A percentile compares a stretch with the other conserved stretches of the same genome.
Evolutionary conservation across 2,113 vertebrate genomes (phyloP).

Genomic region (Cygnus buccinator): DNA sequence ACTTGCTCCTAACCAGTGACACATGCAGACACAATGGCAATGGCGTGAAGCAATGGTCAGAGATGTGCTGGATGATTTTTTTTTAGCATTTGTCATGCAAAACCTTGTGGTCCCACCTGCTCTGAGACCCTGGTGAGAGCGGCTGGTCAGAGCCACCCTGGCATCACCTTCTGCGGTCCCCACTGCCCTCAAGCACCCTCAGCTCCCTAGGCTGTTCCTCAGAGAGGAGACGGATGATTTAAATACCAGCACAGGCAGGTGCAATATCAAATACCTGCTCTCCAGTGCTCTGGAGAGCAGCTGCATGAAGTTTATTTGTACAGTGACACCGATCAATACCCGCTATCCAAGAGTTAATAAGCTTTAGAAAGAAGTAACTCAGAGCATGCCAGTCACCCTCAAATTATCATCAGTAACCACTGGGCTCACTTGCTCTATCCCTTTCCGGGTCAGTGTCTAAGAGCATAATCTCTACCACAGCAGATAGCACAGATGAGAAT

Average conservation of each 20-base stretch:
- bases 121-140: background rate
- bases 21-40: background rate
- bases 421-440: background rate
- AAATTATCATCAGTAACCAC: background rate
- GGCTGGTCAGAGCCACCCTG: background rate
- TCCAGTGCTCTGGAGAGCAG: background rate
- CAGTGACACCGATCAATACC: background rate
- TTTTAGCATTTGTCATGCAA: background rate
- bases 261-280: background rate
- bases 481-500: background rate
- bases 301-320: background rate
- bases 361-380: background rate
- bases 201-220: background rate
- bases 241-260: background rate
- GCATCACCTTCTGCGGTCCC: rapidly evolving
- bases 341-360: conserved; percentile 16
- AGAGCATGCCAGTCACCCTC: background rate
- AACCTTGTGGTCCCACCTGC: background rate
- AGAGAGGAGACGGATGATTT: background rate
- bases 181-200: too few relatives aligned
- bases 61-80: background rate
- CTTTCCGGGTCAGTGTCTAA: background rate
- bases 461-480: background rate
- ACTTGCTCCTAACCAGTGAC: background rate
- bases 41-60: background rate